Base-by-base conservation (phyloP, 2,113 vertebrate species). In the Gnathonemus longibarbis region DNA sequence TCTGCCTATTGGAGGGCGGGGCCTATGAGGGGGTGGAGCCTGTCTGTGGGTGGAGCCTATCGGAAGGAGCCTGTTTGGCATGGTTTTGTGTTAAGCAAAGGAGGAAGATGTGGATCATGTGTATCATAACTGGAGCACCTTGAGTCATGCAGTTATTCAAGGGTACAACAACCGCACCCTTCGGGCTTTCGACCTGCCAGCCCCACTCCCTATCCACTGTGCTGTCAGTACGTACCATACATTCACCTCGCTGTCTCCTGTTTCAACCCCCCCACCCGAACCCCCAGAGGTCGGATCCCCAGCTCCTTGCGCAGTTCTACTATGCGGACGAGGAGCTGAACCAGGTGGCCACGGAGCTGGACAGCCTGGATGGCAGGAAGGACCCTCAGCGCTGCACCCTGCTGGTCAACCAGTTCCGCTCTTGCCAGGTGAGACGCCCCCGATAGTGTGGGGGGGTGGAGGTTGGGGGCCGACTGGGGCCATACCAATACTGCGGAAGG, bases 271-370 rank as follows among this genome's bases (percentile, higher is more conserved):
- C 31, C 8, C 19, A 24, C 19, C 9, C 83, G 15, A 58, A 58
- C 53, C 53, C 91, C 3, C 95, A 99, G 98, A 97, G 98, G 94
- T 97, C 97, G 0, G 98, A 99, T 93, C 97, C 97, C 0, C 98
- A 99, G 94, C 97, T 99, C 90, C 96, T 99, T 90, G 98, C 98
- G 90, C 98, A 98, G 94, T 99, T 99, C 96, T 99, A 98, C 95
- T 98, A 98, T 0, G 98, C 98, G 0, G 98, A 99, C 85, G 98
- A 99, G 94, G 98, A 99, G 93, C 96, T 99, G 91, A 99, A 98
- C 93, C 98, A 97, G 94, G 98, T 99, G 91, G 98, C 98, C 5
- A 97, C 97, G 0, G 98, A 99, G 93, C 93, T 99, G 94, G 98
- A 99, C 95, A 97, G 97, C 92, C 95, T 99, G 91, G 98, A 99